Conservation (phyloP, 2,113 vertebrate genomes). For the Anarhynchus alexandrinus region DNA sequence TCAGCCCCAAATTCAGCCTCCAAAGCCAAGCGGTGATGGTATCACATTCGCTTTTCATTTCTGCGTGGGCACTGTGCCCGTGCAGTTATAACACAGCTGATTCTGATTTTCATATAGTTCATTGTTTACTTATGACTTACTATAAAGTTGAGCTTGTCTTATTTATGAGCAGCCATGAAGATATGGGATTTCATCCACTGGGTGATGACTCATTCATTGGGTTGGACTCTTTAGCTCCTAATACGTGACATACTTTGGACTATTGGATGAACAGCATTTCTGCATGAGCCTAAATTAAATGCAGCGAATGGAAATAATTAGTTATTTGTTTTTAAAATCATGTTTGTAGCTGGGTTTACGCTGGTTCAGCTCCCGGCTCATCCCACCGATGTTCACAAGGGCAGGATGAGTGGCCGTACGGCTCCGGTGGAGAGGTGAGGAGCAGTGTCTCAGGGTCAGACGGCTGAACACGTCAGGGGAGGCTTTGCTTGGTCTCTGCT, state of each 20-base stretch:
- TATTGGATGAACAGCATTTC: constrained; percentile 12
- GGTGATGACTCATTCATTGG: constrained; percentile 58
- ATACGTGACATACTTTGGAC: constrained; percentile 44
- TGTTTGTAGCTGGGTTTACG: constrained; percentile 22
- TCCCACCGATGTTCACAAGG: neutral
- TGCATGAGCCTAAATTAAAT: constrained; percentile 11
- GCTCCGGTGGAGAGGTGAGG: neutral
- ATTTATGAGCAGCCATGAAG: constrained; percentile 59
- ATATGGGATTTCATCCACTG: constrained; percentile 56
- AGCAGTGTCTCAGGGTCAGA: neutral
- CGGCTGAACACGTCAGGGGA: neutral
- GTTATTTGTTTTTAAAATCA: constrained; percentile 34
- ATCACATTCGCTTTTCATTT: constrained; percentile 54
- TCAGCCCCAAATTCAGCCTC: neutral
- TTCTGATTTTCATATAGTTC: constrained; percentile 59
- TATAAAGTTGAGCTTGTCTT: constrained; percentile 56
- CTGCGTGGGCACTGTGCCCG: neutral
- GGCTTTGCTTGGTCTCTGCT: neutral
- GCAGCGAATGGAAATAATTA: constrained; percentile 44
- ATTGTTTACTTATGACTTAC: constrained; percentile 70
- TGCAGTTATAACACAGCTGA: constrained; percentile 50
- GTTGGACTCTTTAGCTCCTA: constrained; percentile 36
- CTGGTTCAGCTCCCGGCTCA: neutral
- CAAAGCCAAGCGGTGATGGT: constrained; percentile 1
- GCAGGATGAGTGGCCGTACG: neutral